Conservation (phyloP, 2,113 vertebrate species). For the Pituophis catenifer region DNA sequence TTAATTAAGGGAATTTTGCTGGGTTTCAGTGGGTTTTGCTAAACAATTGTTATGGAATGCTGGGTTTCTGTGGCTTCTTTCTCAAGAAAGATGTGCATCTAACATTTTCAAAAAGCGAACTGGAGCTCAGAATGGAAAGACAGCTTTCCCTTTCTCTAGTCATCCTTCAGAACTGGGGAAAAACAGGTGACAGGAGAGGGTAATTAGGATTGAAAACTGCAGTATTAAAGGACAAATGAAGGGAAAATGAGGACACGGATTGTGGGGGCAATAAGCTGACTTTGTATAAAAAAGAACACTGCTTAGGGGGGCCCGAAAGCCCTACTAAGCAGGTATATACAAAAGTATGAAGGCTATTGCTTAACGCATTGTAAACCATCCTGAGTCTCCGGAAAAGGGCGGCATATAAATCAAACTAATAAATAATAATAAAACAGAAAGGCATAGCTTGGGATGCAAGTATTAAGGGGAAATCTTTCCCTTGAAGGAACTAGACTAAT, state of each 20-base stretch:
- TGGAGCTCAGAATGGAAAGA: not conserved
- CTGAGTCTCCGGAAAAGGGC: too few relatives aligned
- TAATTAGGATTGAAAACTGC: not conserved
- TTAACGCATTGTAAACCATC: too few relatives aligned
- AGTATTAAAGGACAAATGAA: not conserved
- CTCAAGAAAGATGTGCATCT: slow-evolving; percentile 1
- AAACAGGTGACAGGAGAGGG: not conserved
- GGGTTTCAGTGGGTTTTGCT: slow-evolving; percentile 13
- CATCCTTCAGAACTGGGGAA: slow-evolving; percentile 19
- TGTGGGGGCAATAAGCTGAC: too few relatives aligned
- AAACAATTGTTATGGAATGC: slow-evolving; percentile 18
- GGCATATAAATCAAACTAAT: too few relatives aligned
- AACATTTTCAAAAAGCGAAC: rapidly evolving
- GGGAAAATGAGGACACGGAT: not conserved
- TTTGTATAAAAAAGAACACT: too few relatives aligned
- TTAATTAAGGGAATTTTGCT: slow-evolving; percentile 8
- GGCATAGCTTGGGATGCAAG: not conserved
- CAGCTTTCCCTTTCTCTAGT: slow-evolving; percentile 25
- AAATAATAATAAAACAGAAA: too few relatives aligned
- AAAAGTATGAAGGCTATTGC: too few relatives aligned
- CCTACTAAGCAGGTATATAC: too few relatives aligned
- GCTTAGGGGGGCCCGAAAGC: too few relatives aligned
- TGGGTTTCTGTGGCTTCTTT: not conserved
- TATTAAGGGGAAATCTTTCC: not conserved
- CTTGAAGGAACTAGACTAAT: not conserved